Evolutionary conservation across 2,888 invertebrate genomes (phyloP).

Genomic region (Diaphora mendica): DNA sequence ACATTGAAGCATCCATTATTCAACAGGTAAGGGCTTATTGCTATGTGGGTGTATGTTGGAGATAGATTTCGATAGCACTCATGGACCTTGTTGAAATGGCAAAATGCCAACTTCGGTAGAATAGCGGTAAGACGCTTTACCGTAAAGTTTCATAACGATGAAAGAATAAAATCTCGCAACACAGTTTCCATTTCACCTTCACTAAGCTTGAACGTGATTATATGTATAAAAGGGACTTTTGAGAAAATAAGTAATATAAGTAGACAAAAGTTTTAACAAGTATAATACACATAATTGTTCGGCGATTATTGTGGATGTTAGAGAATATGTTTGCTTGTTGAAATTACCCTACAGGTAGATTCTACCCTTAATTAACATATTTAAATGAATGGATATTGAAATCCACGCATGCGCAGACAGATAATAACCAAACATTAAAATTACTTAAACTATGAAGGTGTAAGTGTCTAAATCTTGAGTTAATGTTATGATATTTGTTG

Average conservation of each 20-base stretch:
- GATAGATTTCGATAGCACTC: slow-evolving; percentile 60
- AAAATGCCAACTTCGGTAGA: slow-evolving; percentile 48
- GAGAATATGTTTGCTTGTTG: background rate
- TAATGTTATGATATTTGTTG: too few relatives aligned
- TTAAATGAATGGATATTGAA: background rate
- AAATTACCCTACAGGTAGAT: background rate
- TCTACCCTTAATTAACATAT: background rate
- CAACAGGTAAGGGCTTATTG: slow-evolving; percentile 71
- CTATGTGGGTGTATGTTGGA: slow-evolving; percentile 53
- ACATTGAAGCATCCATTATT: slow-evolving; percentile 64
- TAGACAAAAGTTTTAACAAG: background rate
- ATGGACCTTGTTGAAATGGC: slow-evolving; percentile 51
- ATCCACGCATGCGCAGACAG: background rate
- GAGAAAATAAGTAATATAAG: background rate
- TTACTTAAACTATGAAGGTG: background rate
- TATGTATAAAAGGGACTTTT: background rate
- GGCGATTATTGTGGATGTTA: background rate
- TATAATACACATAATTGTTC: background rate
- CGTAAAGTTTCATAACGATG: background rate
- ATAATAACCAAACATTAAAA: too few relatives aligned
- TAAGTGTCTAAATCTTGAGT: too few relatives aligned
- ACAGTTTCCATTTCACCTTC: background rate
- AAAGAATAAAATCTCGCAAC: background rate
- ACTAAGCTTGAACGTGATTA: background rate
- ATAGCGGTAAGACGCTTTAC: background rate